A percentile compares a stretch with the other conserved stretches of the same genome.
These are phyloP conservation scores for Bombus superbus DNA, from an alignment of 1,140 invertebrate genomes.

Conservation along the genomic window DNA sequence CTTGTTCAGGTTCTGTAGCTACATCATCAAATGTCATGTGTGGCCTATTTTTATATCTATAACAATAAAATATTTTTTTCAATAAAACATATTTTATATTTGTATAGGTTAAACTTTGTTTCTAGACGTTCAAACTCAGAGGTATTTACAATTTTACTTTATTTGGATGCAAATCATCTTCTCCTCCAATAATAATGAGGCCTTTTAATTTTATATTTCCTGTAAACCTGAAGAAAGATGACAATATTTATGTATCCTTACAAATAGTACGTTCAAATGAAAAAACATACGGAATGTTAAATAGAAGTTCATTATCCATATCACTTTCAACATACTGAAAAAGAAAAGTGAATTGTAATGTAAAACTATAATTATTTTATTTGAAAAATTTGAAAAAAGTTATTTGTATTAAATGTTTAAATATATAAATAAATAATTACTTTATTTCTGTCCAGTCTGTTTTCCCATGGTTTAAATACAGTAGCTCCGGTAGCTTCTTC, in stretches of 20 bases:
- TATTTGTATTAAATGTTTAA: slow-evolving; percentile 13
- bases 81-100: slow-evolving; percentile 2
- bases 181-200: slow-evolving; percentile 94
- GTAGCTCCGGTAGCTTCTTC: slow-evolving; percentile 92
- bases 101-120: not conserved
- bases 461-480: slow-evolving; percentile 97
- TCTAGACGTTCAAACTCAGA: not conserved
- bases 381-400: too few species aligned
- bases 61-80: slow-evolving; percentile 3
- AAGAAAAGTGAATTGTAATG: slow-evolving; percentile 37
- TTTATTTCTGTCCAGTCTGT: slow-evolving; percentile 89
- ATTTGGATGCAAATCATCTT: slow-evolving; percentile 91
- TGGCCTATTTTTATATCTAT: slow-evolving; percentile 95
- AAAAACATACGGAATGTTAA: slow-evolving; percentile 93
- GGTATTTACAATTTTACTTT: slow-evolving; percentile 93
- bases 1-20: slow-evolving; percentile 89
- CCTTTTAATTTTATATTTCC: slow-evolving; percentile 98
- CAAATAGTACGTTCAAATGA: slow-evolving; percentile 11
- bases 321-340: slow-evolving; percentile 96
- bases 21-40: slow-evolving; percentile 97
- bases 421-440: slow-evolving; percentile 81
- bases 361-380: slow-evolving; percentile 24
- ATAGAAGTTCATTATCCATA: slow-evolving; percentile 95
- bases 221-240: slow-evolving; percentile 88
- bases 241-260: slow-evolving; percentile 2